phyloP scores from a whole-genome alignment of 1,140 invertebrate species.

The Apis florea region DNA sequence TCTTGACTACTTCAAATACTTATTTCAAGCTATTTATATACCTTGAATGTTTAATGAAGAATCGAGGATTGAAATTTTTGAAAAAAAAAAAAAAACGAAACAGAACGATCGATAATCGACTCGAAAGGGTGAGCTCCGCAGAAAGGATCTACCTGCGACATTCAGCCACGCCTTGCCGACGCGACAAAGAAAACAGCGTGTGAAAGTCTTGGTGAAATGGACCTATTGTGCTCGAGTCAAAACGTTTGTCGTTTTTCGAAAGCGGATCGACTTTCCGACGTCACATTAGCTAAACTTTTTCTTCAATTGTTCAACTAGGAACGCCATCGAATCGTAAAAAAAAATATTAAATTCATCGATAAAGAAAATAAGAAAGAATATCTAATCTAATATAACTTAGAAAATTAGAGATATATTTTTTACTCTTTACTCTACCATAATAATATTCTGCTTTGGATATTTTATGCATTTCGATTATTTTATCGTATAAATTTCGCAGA shows the following conservation, averaged over 20 bases:
- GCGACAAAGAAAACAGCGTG: constrained; percentile 64
- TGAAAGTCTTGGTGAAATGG: constrained; percentile 70
- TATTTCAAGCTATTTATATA: neutral
- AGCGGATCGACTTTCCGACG: constrained; percentile 1
- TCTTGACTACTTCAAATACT: no score
- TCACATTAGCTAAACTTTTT: neutral
- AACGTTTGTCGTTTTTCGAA: constrained; percentile 59
- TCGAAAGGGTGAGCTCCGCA: neutral
- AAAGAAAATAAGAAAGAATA: neutral
- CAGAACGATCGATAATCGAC: neutral
- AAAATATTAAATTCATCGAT: neutral
- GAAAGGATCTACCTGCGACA: constrained; percentile 65
- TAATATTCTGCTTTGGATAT: no score
- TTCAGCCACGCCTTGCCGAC: constrained; percentile 62
- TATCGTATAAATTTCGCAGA: no score
- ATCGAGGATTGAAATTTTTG: no score
- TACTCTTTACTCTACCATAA: no score
- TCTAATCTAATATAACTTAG: no score
- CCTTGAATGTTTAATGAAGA: neutral
- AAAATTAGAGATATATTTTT: no score
- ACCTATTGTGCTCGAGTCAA: constrained; percentile 64
- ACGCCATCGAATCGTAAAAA: neutral
- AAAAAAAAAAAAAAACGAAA: neutral
- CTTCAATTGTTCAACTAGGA: no score
- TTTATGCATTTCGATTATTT: no score